Evolutionary conservation across 2,113 vertebrate genomes (phyloP), one percentile per base, ranked within the genome.

Genomic region (Camelus dromedarius): DNA sequence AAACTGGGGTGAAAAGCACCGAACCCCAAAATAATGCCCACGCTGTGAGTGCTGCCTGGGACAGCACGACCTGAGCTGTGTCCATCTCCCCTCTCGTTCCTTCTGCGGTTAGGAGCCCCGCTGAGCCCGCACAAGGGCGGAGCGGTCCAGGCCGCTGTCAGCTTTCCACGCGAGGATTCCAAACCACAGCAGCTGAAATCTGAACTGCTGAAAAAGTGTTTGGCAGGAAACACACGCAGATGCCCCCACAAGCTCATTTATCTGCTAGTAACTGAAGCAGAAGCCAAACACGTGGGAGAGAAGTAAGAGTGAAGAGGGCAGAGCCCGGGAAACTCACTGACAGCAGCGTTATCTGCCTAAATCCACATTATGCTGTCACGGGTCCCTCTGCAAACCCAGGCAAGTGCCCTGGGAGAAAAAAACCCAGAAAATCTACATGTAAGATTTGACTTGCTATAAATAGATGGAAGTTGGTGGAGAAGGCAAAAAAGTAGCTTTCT

Each of bases 151-250:
- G 54, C 42, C 80, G 62, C 96, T 93, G 56, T 32, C 0, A 2
- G 15, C 35, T 70, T 76, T 79, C 72, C 24, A 60, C 6, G 0
- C 3, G 0, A 42, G 94, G 82, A 66, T 90, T 76, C 73, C 85
- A 95, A 76, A 89, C 76, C 86, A 1, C 89, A 77, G 79, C 73
- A 38, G 66, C 76, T 35, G 42, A 86, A 86, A 56, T 52, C 56
- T 14, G 72, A 87, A 62, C 82, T 89, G 91, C 84, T 76, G 77
- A 72, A 91, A 67, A 81, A 26, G 12, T 42, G 9, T 24, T 87
- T 92, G 95, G 96, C 89, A 73, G n/a, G 73, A 95, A 75, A 79
- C 52, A 35, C 46, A 19, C 50, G 2, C 95, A 87, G 96, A 96
- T 94, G 92, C 73, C 82, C 86, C 42, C 48, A 24, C 52, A 56